Evolutionary conservation across 2,797 vertebrate species (phyloP), one percentile per base, ranked within the genome.

Genomic region (Hippocampus kuda): DNA sequence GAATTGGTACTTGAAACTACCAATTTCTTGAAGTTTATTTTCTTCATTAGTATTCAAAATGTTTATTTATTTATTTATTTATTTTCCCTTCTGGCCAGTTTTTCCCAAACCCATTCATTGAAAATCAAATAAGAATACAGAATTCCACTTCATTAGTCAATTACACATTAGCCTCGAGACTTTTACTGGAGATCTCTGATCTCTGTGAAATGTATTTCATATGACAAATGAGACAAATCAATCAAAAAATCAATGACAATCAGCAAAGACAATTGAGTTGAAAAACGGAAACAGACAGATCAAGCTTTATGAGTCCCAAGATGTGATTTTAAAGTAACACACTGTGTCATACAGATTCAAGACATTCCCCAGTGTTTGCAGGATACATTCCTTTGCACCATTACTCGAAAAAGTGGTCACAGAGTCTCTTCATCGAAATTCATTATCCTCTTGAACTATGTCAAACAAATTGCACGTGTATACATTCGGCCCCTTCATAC

Each of bases 161-260:
- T 69, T 78, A 77, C 69, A 51, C 7, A 51, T 51, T 8, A 67
- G 76, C 66, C 79, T 70, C 53, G 69, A 69, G 65, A 82, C 74
- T 79, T 66, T 51, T 71, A 70, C 75, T 75, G 59, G 27, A 77
- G 76, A 84, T 84, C 73, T 80, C 65, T 73, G 68, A 84, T 83
- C 75, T 80, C 63, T 72, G 68, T 77, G 72, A 81, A 87, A 86
- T 86, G 80, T 77, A 82, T 88, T 85, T 77, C 70, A 67, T 68
- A 57, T 77, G 67, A 79, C 73, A 79, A 78, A 83, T 72, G 48
- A 81, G 64, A 84, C 53, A 66, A 24, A 46, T 68, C 76, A 72
- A 74, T 54, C 54, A 68, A 46, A 69, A 77, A 72, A 74, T 54
- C 54, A 68, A 65, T 66, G 66, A 76, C 68, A 77, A 79, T 79